Percentiles rank a stretch among this genome's conserved stretches.
These are phyloP conservation scores for Dryobates pubescens DNA, from an alignment of 2,797 vertebrate species.

Conservation along the genomic window DNA sequence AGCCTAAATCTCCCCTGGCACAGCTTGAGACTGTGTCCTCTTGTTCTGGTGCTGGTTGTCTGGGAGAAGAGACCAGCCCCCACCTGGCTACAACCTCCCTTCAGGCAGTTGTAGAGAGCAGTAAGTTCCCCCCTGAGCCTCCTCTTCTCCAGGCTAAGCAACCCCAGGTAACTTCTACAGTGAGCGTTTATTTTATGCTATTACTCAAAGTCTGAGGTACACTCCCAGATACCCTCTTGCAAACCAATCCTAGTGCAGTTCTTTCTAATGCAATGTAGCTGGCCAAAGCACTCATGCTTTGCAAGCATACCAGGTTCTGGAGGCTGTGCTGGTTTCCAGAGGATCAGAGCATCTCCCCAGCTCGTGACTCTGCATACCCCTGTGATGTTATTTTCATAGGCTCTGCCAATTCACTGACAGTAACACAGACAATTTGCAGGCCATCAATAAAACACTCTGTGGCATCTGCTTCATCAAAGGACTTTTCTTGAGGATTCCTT, in stretches of 20 bases:
- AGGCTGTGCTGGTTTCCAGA: accelerated
- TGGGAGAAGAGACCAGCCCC: too few species aligned
- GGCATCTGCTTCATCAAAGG: not conserved
- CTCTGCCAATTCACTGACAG: not conserved
- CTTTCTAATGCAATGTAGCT: not conserved
- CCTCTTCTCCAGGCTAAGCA: too few species aligned
- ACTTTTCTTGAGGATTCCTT: not conserved
- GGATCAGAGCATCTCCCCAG: not conserved
- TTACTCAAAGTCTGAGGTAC: not conserved
- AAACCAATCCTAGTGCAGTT: accelerated
- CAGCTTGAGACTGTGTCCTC: too few species aligned
- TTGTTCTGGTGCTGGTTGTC: too few species aligned
- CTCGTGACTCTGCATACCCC: not conserved
- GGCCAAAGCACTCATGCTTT: accelerated
- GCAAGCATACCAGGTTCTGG: accelerated
- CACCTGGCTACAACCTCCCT: too few species aligned
- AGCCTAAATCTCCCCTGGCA: too few species aligned
- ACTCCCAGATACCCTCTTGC: not conserved
- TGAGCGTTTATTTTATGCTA: not conserved
- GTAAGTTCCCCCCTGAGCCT: too few species aligned
- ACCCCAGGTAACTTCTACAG: not conserved
- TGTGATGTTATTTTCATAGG: not conserved
- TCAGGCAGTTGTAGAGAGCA: too few species aligned
- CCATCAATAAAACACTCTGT: not conserved
- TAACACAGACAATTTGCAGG: not conserved